A percentile compares a stretch with the other conserved stretches of the same genome.
Conservation (phyloP, 2,113 vertebrate genomes). For the Xenopus tropicalis region DNA sequence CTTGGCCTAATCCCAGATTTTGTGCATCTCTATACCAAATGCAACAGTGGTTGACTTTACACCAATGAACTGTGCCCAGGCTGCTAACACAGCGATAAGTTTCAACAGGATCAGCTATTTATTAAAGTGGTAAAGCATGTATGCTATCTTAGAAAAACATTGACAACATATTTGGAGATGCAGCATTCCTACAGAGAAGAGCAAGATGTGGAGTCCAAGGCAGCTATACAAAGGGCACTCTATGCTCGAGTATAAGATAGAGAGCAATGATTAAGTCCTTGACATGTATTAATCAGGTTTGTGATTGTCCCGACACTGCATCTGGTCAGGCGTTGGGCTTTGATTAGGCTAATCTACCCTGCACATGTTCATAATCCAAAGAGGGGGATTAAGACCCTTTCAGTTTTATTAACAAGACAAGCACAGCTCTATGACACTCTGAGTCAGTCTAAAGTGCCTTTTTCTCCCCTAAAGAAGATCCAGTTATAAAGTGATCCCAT, state of each 20-base stretch:
- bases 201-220: background rate
- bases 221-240: background rate
- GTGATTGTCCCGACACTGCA: conserved; percentile 43
- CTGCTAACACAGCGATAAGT: too few species aligned
- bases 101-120: too few species aligned
- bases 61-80: too few species aligned
- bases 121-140: too few species aligned
- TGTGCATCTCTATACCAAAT: too few species aligned
- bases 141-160: too few species aligned
- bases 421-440: background rate
- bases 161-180: too few species aligned
- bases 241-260: conserved; percentile 13
- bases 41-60: too few species aligned
- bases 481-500: too few species aligned
- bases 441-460: background rate
- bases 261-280: conserved; percentile 28
- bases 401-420: conserved; percentile 37
- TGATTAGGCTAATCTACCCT: conserved; percentile 43
- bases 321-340: conserved; percentile 38
- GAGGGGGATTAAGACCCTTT: conserved; percentile 42
- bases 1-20: too few species aligned
- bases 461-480: background rate
- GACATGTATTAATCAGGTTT: conserved; percentile 42
- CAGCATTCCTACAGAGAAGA: conserved; percentile 21
- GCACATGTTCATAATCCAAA: conserved; percentile 44